Percentiles rank a stretch among this genome's conserved stretches.
These are phyloP conservation scores for Bursaphelenchus mucronatus DNA, from an alignment of 1,140 invertebrate genomes.

Conservation along the genomic window DNA sequence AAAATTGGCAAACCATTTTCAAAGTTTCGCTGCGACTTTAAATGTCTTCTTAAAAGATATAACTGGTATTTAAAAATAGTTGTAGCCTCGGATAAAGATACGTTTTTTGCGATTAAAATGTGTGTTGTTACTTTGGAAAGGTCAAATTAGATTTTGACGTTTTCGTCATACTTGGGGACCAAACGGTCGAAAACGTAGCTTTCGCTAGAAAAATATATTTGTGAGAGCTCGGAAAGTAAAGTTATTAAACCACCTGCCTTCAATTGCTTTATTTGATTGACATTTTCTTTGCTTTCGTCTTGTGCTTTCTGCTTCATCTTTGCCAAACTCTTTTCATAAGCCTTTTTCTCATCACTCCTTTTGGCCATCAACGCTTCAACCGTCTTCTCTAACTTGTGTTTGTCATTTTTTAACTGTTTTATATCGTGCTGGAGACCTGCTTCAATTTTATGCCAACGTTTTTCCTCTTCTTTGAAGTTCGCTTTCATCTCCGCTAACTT, in stretches of 20 bases:
- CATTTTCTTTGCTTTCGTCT: conserved; percentile 12
- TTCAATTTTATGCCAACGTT: conserved; percentile 10
- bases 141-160: too few species aligned
- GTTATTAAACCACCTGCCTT: conserved; percentile 3
- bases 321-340: conserved; percentile 8
- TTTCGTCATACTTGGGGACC: too few species aligned
- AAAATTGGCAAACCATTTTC: too few species aligned
- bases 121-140: too few species aligned
- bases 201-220: too few species aligned
- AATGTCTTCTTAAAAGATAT: too few species aligned
- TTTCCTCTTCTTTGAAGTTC: conserved; percentile 22
- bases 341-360: conserved; percentile 10
- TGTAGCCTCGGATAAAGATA: too few species aligned
- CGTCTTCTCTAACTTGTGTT: background rate
- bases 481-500: conserved; percentile 26
- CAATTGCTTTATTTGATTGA: conserved; percentile 21
- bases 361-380: background rate
- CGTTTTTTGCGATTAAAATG: too few species aligned
- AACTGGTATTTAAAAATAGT: too few species aligned
- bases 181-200: too few species aligned
- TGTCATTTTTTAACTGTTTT: background rate
- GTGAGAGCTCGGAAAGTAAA: background rate
- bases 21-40: too few species aligned
- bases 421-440: conserved; percentile 4
- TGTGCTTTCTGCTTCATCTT: conserved; percentile 1